Conservation (phyloP, 2,888 invertebrate genomes). For the Hirtodrosophila confusa region DNA sequence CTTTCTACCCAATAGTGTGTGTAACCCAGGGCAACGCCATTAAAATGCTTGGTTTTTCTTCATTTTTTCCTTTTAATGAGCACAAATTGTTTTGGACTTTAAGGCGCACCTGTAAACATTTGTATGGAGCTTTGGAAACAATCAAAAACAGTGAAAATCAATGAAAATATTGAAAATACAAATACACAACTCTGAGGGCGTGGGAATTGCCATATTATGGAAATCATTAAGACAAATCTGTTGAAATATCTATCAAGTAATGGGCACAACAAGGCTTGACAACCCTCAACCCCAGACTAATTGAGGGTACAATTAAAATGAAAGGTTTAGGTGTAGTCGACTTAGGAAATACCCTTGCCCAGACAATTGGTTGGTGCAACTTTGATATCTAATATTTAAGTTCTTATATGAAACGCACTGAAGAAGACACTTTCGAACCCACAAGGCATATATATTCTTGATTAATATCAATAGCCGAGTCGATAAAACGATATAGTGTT, state of each 20-base stretch:
- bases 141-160: conserved; percentile 32
- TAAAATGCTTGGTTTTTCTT: conserved; percentile 51
- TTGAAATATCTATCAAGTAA: conserved; percentile 33
- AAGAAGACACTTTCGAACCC: no score
- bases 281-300: conserved; percentile 48
- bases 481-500: no score
- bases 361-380: no score
- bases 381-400: no score
- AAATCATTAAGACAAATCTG: conserved; percentile 35
- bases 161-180: not conserved
- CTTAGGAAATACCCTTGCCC: conserved; percentile 4
- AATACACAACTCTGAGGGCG: conserved; percentile 20
- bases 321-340: conserved; percentile 6
- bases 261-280: conserved; percentile 23
- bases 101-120: conserved; percentile 43
- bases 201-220: conserved; percentile 41
- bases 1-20: conserved; percentile 1
- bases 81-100: conserved; percentile 68
- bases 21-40: conserved; percentile 69
- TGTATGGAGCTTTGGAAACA: conserved; percentile 8
- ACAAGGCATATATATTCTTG: no score
- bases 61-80: conserved; percentile 72
- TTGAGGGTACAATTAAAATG: conserved; percentile 10
- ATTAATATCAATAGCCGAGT: no score
- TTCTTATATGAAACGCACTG: no score